These are phyloP conservation scores for Acleris sparsana DNA, from an alignment of 2,888 invertebrate species.

Conservation along the genomic window DNA sequence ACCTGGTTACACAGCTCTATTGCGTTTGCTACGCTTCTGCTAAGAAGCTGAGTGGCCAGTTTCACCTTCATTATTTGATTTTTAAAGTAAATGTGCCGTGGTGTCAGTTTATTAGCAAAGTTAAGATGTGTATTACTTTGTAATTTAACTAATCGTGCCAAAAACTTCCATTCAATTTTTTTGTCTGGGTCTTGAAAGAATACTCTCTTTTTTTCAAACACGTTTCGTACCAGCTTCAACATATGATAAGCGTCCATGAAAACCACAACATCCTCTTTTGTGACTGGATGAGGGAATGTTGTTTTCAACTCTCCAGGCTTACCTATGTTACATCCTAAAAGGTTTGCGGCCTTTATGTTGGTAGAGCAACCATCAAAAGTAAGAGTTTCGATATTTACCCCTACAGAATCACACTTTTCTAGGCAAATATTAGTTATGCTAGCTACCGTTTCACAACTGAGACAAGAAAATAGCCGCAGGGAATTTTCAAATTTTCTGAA, in stretches of 20 bases:
- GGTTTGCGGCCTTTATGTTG: too few relatives aligned
- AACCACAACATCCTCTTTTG: background rate
- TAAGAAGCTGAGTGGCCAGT: background rate
- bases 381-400: too few relatives aligned
- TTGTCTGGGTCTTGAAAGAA: background rate
- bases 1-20: background rate
- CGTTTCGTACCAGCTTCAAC: constrained; percentile 2
- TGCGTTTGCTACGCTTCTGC: constrained; percentile 1
- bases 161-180: background rate
- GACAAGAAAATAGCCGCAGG: too few relatives aligned
- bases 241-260: constrained; percentile 11
- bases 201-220: background rate
- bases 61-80: constrained; percentile 3
- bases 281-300: background rate
- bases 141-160: background rate
- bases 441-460: too few relatives aligned
- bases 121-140: background rate
- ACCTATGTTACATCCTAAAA: too few relatives aligned
- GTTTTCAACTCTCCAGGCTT: background rate
- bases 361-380: too few relatives aligned
- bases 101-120: constrained; percentile 1
- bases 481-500: too few relatives aligned
- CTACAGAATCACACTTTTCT: too few relatives aligned
- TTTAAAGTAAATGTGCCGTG: background rate
- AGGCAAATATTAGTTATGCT: too few relatives aligned